phyloP scores from a whole-genome alignment of 2,888 invertebrate genomes.

The Epinotia bilunana region DNA sequence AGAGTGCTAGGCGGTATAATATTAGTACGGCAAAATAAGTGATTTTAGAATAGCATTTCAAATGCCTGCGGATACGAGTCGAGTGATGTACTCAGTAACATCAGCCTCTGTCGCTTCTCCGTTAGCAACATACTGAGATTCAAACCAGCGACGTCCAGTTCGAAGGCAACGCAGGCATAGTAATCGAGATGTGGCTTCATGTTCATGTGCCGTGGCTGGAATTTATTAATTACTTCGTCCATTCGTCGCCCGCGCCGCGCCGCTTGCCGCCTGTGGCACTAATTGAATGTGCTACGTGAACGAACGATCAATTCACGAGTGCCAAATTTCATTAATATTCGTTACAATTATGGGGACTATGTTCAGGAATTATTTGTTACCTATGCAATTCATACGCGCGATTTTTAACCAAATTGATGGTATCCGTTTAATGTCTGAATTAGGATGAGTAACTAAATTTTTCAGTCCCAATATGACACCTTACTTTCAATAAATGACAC shows the following conservation, averaged over 20 bases:
- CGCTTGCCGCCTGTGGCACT: constrained; percentile 46
- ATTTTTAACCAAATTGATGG: neutral
- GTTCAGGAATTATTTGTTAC: neutral
- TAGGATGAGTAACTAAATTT: too few species aligned
- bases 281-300: constrained; percentile 63
- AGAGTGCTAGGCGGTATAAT: too few species aligned
- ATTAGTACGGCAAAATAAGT: too few species aligned
- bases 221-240: constrained; percentile 66
- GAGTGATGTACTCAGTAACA: too few species aligned
- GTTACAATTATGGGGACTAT: constrained; percentile 36
- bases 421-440: neutral
- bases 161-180: neutral
- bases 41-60: too few species aligned
- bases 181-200: neutral
- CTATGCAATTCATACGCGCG: neutral
- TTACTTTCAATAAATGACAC: too few species aligned
- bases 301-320: constrained; percentile 57
- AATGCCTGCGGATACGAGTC: too few species aligned
- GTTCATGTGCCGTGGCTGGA: constrained; percentile 51
- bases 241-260: constrained; percentile 48
- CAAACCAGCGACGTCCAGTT: neutral
- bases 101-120: too few species aligned
- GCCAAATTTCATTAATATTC: constrained; percentile 60
- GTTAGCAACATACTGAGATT: too few species aligned
- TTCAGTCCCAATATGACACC: too few species aligned